These are phyloP conservation scores for Eupithecia centaureata DNA, from an alignment of 2,888 invertebrate species.

Conservation along the genomic window DNA sequence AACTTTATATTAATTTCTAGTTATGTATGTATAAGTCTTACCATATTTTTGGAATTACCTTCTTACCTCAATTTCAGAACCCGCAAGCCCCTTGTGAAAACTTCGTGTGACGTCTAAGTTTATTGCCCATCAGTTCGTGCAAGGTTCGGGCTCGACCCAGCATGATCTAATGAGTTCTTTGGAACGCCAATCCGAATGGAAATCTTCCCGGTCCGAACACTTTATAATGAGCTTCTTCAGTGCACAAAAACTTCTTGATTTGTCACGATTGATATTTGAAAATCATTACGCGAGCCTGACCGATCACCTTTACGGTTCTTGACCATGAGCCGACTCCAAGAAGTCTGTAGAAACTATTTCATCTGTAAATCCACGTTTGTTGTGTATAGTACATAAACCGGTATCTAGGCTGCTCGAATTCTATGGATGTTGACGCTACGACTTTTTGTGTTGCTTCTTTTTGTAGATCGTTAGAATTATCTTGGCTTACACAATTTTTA, in stretches of 20 bases:
- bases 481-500: background rate
- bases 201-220: conserved; percentile 60
- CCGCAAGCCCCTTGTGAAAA: conserved; percentile 71
- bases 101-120: conserved; percentile 64
- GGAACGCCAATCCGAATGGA: conserved; percentile 62
- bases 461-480: conserved; percentile 47
- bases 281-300: conserved; percentile 63
- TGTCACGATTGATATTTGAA: conserved; percentile 64
- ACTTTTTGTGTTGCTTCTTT: conserved; percentile 62
- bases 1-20: background rate
- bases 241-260: conserved; percentile 55
- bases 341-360: background rate
- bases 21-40: background rate
- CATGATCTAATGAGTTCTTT: conserved; percentile 68
- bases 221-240: conserved; percentile 64
- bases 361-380: background rate
- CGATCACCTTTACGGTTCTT: conserved; percentile 39
- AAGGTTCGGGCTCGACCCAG: conserved; percentile 53
- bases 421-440: conserved; percentile 54
- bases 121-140: conserved; percentile 52
- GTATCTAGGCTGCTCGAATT: conserved; percentile 54
- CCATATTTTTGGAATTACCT: background rate
- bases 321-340: conserved; percentile 34
- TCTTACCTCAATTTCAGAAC: conserved; percentile 41
- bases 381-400: background rate